Evolutionary conservation across 1,140 invertebrate genomes (phyloP), one percentile per base, ranked within the genome.

Genomic region (Drosophila simulans): DNA sequence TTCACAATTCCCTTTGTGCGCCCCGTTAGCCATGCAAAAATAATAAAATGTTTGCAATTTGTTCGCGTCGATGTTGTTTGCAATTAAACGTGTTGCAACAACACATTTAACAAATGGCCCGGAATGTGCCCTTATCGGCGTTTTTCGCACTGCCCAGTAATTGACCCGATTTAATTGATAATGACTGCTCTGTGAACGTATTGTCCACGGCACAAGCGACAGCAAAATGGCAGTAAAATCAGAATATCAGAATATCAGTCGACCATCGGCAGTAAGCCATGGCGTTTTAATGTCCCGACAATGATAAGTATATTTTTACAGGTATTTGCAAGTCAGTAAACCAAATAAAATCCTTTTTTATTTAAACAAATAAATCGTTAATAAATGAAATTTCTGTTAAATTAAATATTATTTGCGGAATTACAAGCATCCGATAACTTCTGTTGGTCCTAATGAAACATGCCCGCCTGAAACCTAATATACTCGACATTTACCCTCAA

Each of bases 21-120:
- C 40, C 13, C 60, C 17, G 57, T 56, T 42, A 54, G 40, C 37
- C 52, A 63, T 59, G 80, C 49, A 59, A 74, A 77, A 78, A 82
- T 70, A 70, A 70, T 70, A 72, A 66, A 76, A 56, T 75, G 40
- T 54, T 60, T 46, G 58, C 76, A 83, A 74, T 79, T 76, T 78
- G 74, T 64, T 55, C 43, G 66, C 42, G 51, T 31, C 52, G 10
- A 35, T 12, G 63, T 43, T 49, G 48, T 78, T 78, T 80, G 80
- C 71, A 79, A 83, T 80, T 82, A 84, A 64, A 22, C 25, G 62
- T 40, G 63, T 39, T 70, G 48, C 63, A 40, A 45, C 17, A 56
- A 42, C 35, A 39, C 25, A 25, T 27, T 40, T 39, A 43, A 66
- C 60, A 68, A 68, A 68, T 52, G 64, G 34, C n/a, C 46, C 37